A percentile compares a stretch with the other conserved stretches of the same genome.
These are phyloP conservation scores for Neoscelio sp. DNA, from an alignment of 2,888 invertebrate genomes.

Conservation along the genomic window DNA sequence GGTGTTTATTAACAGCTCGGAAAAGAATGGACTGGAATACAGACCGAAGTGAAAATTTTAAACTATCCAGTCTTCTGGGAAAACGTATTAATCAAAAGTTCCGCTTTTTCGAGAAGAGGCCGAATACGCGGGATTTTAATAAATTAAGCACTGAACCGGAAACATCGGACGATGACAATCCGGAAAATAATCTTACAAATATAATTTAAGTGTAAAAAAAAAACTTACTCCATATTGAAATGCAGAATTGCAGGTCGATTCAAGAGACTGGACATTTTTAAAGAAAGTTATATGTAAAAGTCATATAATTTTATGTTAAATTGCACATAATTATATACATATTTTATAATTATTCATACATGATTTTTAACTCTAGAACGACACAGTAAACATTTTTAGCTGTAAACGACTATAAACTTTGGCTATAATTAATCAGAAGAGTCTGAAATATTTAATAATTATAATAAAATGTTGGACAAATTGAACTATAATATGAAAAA, in stretches of 20 bases:
- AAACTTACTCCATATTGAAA: background rate
- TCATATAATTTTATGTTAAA: background rate
- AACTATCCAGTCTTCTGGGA: conserved; percentile 87
- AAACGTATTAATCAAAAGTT: conserved; percentile 85
- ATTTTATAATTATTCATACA: too few relatives aligned
- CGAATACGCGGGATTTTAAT: conserved; percentile 81
- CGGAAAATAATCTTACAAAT: conserved; percentile 76
- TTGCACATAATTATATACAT: background rate
- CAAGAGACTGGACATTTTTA: conserved; percentile 52
- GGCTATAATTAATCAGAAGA: too few relatives aligned
- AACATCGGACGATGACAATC: conserved; percentile 81
- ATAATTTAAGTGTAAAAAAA: conserved; percentile 68
- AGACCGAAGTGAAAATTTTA: conserved; percentile 84
- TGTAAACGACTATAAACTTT: too few relatives aligned
- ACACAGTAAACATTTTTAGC: too few relatives aligned
- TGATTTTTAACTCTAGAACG: too few relatives aligned
- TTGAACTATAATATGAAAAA: too few relatives aligned
- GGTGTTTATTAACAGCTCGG: conserved; percentile 78
- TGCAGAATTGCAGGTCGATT: conserved; percentile 51
- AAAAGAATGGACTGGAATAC: conserved; percentile 78
- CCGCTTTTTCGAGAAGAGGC: conserved; percentile 80
- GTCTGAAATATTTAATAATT: too few relatives aligned
- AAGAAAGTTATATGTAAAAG: background rate
- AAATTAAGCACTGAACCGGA: conserved; percentile 81
- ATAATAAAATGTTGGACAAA: too few relatives aligned